phyloP scores from a whole-genome alignment of 2,888 invertebrate species.

The Pammene aurita region DNA sequence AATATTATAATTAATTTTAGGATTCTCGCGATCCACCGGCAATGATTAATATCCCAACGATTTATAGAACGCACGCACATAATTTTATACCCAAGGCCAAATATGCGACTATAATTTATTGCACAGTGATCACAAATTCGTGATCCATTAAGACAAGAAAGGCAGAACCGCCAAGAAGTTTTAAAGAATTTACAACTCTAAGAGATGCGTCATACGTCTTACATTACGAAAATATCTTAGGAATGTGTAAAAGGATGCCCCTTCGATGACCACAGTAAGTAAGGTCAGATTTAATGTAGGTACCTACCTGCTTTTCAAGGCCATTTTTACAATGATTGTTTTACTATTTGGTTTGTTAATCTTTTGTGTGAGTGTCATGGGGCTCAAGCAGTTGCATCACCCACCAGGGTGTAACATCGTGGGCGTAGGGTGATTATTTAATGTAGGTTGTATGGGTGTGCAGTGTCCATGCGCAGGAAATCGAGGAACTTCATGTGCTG shows the following conservation, averaged over 20 bases:
- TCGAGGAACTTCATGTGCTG: too few relatives aligned
- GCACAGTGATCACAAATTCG: constrained; percentile 16
- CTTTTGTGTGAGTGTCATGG: neutral
- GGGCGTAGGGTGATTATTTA: too few relatives aligned
- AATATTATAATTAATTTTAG: constrained; percentile 15
- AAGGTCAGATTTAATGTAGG: constrained; percentile 4
- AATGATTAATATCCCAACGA: constrained; percentile 15
- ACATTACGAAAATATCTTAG: neutral
- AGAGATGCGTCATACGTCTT: neutral
- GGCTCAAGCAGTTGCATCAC: neutral
- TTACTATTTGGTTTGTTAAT: neutral
- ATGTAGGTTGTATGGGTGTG: too few relatives aligned
- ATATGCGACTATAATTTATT: constrained; percentile 23
- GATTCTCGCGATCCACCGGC: neutral
- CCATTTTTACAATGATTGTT: constrained; percentile 9
- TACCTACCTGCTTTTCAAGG: constrained; percentile 13
- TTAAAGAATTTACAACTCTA: constrained; percentile 1
- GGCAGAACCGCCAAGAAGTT: neutral
- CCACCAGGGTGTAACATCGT: neutral
- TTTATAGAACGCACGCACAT: constrained; percentile 6
- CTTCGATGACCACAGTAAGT: constrained; percentile 16
- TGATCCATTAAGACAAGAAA: neutral
- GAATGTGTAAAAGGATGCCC: constrained; percentile 24
- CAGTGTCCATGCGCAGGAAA: too few relatives aligned
- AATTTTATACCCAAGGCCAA: constrained; percentile 9